Percentiles rank a stretch among this genome's conserved stretches.
phyloP scores from a whole-genome alignment of 35 echinoderm and acorn worm genomes.

The Anneissia japonica region DNA sequence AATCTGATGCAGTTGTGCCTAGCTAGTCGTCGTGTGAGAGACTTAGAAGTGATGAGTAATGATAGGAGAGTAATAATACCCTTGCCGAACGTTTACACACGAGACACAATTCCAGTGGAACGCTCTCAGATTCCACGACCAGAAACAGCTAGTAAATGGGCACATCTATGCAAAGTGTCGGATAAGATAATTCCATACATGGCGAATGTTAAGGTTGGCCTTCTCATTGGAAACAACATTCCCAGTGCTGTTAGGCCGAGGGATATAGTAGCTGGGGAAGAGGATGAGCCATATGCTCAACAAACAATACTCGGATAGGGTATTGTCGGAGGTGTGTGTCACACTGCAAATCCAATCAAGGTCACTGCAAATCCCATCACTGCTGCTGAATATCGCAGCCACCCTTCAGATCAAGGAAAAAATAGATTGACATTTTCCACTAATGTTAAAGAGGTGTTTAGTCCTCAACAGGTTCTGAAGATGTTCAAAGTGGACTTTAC shows the following conservation, averaged over 20 bases:
- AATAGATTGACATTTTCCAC: neutral
- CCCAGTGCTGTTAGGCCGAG: constrained; percentile 7
- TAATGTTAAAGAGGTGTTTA: constrained; percentile 8
- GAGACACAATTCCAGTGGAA: constrained; percentile 1
- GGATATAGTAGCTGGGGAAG: constrained; percentile 24
- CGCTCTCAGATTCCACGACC: constrained; percentile 19
- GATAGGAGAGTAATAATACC: neutral
- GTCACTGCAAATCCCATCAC: neutral
- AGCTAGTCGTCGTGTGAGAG: neutral
- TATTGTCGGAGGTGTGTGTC: constrained; percentile 20
- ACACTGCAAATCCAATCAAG: neutral
- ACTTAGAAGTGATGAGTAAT: constrained; percentile 10
- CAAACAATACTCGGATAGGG: constrained; percentile 44
- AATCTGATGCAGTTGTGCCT: neutral
- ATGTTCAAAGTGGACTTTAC: constrained; percentile 33
- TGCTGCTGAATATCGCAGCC: neutral
- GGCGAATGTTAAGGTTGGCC: neutral
- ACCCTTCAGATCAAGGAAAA: neutral
- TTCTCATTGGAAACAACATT: constrained; percentile 33
- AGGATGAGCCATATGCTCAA: constrained; percentile 41
- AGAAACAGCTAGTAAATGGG: constrained; percentile 1
- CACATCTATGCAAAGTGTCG: neutral
- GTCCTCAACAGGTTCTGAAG: neutral
- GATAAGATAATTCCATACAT: constrained; percentile 18
- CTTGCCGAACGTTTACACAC: constrained; percentile 1